Evolutionary conservation across 2,797 vertebrate species (phyloP).

Genomic region (Enteromius treurensis): DNA sequence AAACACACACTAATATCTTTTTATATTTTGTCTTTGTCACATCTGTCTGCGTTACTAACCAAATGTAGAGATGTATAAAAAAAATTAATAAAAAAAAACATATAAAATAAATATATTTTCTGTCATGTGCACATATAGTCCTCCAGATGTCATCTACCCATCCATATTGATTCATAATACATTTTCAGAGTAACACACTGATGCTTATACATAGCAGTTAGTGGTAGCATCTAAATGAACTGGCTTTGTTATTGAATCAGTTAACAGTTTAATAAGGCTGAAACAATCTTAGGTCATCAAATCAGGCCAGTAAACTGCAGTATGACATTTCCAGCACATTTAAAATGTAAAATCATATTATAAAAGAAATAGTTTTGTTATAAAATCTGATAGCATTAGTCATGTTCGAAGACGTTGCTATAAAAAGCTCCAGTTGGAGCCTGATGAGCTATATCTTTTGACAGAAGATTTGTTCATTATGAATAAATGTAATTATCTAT

Average conservation of each 20-base stretch:
- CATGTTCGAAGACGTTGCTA: background rate
- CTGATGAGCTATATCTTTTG: conserved; percentile 13
- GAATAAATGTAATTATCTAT: conserved; percentile 31
- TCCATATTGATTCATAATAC: background rate
- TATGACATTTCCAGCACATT: background rate
- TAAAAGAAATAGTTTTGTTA: background rate
- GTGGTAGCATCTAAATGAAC: background rate
- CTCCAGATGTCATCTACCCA: background rate
- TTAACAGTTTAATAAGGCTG: background rate
- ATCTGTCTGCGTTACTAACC: background rate
- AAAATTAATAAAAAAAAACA: background rate
- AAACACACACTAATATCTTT: background rate
- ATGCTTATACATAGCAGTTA: background rate
- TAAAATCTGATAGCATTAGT: conserved; percentile 8
- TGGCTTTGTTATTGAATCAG: background rate
- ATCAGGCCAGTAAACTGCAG: background rate
- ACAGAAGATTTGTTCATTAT: conserved; percentile 14
- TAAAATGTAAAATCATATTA: background rate
- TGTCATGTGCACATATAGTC: background rate
- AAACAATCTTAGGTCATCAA: background rate
- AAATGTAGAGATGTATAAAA: background rate
- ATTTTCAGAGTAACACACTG: background rate
- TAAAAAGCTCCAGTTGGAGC: background rate
- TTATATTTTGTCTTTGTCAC: background rate
- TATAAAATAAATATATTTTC: background rate